phyloP scores from a whole-genome alignment of 2,888 invertebrate genomes.

The Meloe dianella region DNA sequence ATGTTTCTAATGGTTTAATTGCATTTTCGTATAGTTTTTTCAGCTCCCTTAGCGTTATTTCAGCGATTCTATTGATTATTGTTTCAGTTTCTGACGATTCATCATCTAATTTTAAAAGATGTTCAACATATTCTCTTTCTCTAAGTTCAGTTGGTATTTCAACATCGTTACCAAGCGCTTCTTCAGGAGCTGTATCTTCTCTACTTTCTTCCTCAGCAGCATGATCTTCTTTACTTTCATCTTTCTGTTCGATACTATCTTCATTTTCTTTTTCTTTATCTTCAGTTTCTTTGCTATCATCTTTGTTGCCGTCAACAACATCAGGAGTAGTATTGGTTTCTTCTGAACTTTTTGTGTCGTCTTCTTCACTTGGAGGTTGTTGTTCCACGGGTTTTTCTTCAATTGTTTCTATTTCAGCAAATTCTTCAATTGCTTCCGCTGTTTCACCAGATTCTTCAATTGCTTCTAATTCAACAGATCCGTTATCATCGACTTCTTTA shows the following conservation, averaged over 20 bases:
- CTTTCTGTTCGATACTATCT: constrained; percentile 36
- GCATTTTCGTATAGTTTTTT: constrained; percentile 86
- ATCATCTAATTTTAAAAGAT: constrained; percentile 79
- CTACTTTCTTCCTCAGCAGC: constrained; percentile 25
- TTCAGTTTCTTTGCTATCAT: constrained; percentile 34
- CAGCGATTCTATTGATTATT: constrained; percentile 75
- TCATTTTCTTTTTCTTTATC: constrained; percentile 42
- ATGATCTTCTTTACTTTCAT: constrained; percentile 30
- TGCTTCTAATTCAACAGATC: constrained; percentile 19
- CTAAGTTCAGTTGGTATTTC: constrained; percentile 80
- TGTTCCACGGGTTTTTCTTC: constrained; percentile 13
- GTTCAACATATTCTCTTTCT: constrained; percentile 79
- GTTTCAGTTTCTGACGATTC: constrained; percentile 75
- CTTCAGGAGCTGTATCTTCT: constrained; percentile 57
- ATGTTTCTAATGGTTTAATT: constrained; percentile 87
- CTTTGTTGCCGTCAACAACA: constrained; percentile 30
- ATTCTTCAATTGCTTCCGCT: constrained; percentile 15
- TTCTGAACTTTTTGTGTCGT: constrained; percentile 25
- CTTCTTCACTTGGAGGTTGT: constrained; percentile 14
- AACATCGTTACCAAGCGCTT: constrained; percentile 68
- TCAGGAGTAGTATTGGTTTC: constrained; percentile 22
- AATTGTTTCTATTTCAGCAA: constrained; percentile 25
- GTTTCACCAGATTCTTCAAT: constrained; percentile 23
- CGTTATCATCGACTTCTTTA: constrained; percentile 31
- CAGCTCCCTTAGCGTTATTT: constrained; percentile 80